Evolutionary conservation across 2,888 invertebrate species (phyloP), one percentile per base, ranked within the genome.

Genomic region (Lycophotia porphyrea): DNA sequence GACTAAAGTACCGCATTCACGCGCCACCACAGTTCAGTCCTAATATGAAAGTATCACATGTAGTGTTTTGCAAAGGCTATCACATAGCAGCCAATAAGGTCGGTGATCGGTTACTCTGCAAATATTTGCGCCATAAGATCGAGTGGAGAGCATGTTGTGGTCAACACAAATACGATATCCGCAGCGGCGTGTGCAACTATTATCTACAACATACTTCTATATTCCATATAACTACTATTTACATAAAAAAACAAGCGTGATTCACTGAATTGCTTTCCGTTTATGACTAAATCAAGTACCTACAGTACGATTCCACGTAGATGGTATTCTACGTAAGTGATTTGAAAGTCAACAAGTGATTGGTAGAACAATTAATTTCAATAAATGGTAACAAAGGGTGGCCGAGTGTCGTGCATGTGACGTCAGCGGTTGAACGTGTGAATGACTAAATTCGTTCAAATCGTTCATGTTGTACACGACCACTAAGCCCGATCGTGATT

Each of bases 91-190:
- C 92, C 93, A 93, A 92, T 93, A 92, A 92, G 92, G 93, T 90
- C 91, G 89, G 88, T 84, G 92, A 93, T 94, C 93, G 92, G 93
- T 93, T 93, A 90, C 93, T 92, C 88, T 83, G 87, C 93, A 94
- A 95, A 95, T 95, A 94, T 95, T 95, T 93, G 93, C 91, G 87
- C 86, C 90, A 89, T 91, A 90, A 92, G 92, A 93, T 91, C 84
- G 91, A 92, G 90, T 86, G 84, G 88, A 88, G 86, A 89, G 87
- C 79, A 86, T 86, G 88, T 91, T 93, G 93, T 90, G 93, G 93
- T 94, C 92, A 92, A 91, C 87, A 90, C 91, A 91, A 93, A 93
- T 90, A 93, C 91, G 91, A 92, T 93, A 93, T 92, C 91, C 80
- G 86, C 77, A 49, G 76, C 74, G 69, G 70, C 65, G 78, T 78